Evolutionary conservation across 2,797 vertebrate species (phyloP).

Genomic region (Poeciliopsis presidionis): DNA sequence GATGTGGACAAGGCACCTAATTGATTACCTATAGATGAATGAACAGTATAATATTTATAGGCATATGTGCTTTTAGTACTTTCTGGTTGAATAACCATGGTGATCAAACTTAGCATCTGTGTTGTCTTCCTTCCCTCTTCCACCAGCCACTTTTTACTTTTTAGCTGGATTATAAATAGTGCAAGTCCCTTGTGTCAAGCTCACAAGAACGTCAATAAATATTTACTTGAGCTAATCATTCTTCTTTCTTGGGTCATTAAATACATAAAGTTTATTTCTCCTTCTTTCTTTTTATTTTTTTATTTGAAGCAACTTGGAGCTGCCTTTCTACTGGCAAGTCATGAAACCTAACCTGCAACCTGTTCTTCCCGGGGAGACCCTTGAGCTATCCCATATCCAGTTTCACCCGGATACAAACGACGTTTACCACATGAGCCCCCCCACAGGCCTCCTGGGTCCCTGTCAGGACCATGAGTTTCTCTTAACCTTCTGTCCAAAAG

Average conservation of each 20-base stretch:
- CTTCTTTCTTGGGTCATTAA: neutral
- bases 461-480: conserved; percentile 83
- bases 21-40: neutral
- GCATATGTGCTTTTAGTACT: neutral
- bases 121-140: neutral
- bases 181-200: neutral
- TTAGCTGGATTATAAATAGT: neutral
- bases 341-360: conserved; percentile 84
- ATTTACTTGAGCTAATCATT: neutral
- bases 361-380: conserved; percentile 70
- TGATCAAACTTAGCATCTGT: too few species aligned
- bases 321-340: conserved; percentile 91
- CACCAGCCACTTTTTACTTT: neutral
- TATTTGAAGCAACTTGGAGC: conserved; percentile 83
- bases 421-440: conserved; percentile 84
- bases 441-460: conserved; percentile 80
- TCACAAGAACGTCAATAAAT: neutral
- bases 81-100: too few species aligned
- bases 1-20: neutral
- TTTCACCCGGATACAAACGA: conserved; percentile 74
- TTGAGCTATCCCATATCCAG: conserved; percentile 62
- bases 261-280: neutral
- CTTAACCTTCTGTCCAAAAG: conserved; percentile 84
- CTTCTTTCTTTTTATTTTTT: conserved; percentile 4
- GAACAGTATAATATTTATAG: neutral